Evolutionary conservation across 2,113 vertebrate species (phyloP), one percentile per base, ranked within the genome.

Genomic region (Odontesthes bonariensis): DNA sequence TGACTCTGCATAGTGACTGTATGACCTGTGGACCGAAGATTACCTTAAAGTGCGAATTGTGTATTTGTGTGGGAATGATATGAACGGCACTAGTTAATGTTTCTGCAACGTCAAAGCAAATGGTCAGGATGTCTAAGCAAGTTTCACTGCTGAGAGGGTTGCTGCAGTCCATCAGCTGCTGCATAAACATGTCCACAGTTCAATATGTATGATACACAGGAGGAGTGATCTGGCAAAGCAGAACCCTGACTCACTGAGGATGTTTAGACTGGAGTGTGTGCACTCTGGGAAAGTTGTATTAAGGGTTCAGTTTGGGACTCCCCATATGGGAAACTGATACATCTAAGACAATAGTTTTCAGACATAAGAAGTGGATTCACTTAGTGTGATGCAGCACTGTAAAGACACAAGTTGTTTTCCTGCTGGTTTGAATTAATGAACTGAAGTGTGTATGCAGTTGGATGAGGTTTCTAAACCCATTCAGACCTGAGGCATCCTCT

Each of bases 191-290:
- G 49, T 59, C 62, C 64, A 63, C 63, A 42, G 72, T 20, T 75
- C 35, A 75, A 66, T 81, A 69, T 68, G 54, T 79, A 75, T 70
- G 74, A 51, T 58, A 79, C 54, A 17, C 38, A 40, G 59, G 63
- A 55, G 62, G 40, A 57, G 17, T 38, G 66, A 69, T 64, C 77
- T 83, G 65, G 33, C 44, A 19, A 42, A 33, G 40, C 64, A 52
- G 40, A 23, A 33, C 65, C 60, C 62, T 92, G 89, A 92, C 68
- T 93, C 88, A 91, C 35, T 47, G 65, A 67, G 71, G 84, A 82
- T 93, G 89, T 93, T 92, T 90, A 88, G 87, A 83, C 82, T 84
- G 23, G 60, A 74, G 69, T 63, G 53, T 33, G 67, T 70, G 44
- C 68, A 42, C 65, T 84, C 60, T 68, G 78, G 89, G 72, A 88